Evolutionary conservation across 2,113 vertebrate species (phyloP).

Genomic region (Nerophis ophidion): DNA sequence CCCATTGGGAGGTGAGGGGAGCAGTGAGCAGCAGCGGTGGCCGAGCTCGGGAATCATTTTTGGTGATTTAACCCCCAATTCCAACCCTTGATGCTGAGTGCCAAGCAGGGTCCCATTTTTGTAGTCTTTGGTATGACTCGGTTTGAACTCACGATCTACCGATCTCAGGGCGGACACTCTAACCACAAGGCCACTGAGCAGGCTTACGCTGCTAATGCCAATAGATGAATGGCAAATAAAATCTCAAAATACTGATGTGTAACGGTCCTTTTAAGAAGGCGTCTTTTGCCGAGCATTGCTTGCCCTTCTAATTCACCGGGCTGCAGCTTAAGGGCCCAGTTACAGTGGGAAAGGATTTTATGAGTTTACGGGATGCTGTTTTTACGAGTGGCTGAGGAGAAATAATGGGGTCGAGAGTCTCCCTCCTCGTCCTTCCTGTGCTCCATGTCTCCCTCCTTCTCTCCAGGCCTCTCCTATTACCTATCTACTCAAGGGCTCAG

Average conservation of each 20-base stretch:
- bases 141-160: no score
- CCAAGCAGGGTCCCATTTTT: no score
- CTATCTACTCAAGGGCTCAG: slow-evolving; percentile 67
- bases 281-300: slow-evolving; percentile 14
- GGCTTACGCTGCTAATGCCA: background rate
- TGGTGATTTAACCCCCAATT: no score
- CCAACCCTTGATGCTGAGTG: no score
- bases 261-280: slow-evolving; percentile 23
- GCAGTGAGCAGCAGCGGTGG: no score
- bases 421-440: slow-evolving; percentile 54
- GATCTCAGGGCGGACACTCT: no score
- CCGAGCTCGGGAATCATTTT: no score
- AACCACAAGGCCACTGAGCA: slow-evolving; percentile 44
- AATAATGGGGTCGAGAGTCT: slow-evolving; percentile 67
- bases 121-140: no score
- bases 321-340: slow-evolving; percentile 49
- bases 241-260: slow-evolving; percentile 11
- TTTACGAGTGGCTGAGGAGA: slow-evolving; percentile 64
- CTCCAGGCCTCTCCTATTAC: slow-evolving; percentile 65
- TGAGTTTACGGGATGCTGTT: slow-evolving; percentile 66
- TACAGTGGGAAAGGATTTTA: slow-evolving; percentile 59
- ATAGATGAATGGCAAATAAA: slow-evolving; percentile 3
- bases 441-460: slow-evolving; percentile 47
- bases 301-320: slow-evolving; percentile 52
- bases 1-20: no score